Evolutionary conservation across 2,888 invertebrate genomes (phyloP).

Genomic region (Creontiades dilutus): DNA sequence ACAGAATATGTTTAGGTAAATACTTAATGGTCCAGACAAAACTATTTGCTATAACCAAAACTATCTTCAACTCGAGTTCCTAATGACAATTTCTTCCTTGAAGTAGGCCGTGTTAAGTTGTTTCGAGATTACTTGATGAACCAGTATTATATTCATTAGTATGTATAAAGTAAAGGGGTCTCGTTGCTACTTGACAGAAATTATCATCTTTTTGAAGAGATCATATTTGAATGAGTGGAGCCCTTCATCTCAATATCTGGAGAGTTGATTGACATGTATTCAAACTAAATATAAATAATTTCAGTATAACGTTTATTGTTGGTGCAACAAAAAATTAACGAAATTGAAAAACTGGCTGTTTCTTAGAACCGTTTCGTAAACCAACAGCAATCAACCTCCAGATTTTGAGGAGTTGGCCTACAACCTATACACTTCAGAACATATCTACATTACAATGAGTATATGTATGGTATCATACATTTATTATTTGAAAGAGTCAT

Average conservation of each 20-base stretch:
- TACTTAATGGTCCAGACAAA: conserved; percentile 48
- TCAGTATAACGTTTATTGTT: background rate
- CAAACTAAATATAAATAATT: background rate
- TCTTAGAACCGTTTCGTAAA: background rate
- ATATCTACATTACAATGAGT: background rate
- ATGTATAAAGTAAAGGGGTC: background rate
- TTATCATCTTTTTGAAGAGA: no score
- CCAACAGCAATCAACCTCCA: background rate
- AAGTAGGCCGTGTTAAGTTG: background rate
- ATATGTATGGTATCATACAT: background rate
- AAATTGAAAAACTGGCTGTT: background rate
- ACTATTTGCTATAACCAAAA: background rate
- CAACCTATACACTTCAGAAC: background rate
- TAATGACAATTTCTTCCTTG: background rate
- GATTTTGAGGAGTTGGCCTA: background rate
- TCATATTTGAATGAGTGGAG: no score
- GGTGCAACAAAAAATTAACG: background rate
- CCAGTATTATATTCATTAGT: background rate
- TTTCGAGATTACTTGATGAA: background rate
- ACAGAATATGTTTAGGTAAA: conserved; percentile 55
- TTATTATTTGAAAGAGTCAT: background rate
- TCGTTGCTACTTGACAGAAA: no score
- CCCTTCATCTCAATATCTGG: no score
- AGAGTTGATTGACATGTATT: no score
- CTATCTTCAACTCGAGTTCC: background rate